Evolutionary conservation across 30 jellyfish, hydroid and myxozoan species (phyloP), one percentile per base, ranked within the genome.

Genomic region (Haliclystus octoradiatus): DNA sequence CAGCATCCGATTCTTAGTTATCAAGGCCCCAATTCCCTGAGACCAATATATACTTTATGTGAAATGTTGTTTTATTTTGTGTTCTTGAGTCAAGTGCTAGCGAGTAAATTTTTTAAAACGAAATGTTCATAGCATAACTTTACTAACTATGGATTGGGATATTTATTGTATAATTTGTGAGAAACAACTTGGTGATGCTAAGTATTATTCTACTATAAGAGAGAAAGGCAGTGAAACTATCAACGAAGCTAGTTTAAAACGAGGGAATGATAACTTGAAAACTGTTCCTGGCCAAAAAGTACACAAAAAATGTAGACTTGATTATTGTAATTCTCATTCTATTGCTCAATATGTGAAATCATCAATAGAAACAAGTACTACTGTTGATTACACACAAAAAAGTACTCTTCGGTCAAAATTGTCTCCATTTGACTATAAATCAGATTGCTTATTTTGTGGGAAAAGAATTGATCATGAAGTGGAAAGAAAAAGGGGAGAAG

Each of bases 401-500:
- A 40, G 14, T 9, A 40, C 57, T 5, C 57, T 40, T 9, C 57
- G 57, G 9, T 40, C 57, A 40, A 19, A 65, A 62, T 33, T 34
- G 14, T 33, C 31, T 60, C 33, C 31, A 50, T 65, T 65, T 30
- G 35, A 50, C 25, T 65, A 29, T 65, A 65, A 65, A 47, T 26
- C 61, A 7, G 50, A 62, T 49, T 23, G 66, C 33, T 65, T 65
- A 31, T 65, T 65, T 30, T 65, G 75, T 31, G 68, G 75, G 29
- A 31, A 60, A 26, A 24, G 28, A 29, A 62, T 65, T 23, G 33
- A 65, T 65, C 34, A 24, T 30, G 66, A 50, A 62, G 75, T 26
- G 34, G 49, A 76, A 24, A 72, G 83, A 28, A 64, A 76, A 52
- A 47, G 89, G 75, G 26, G 51, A 47, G 81, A 50, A 52, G 40